Conservation (phyloP, 1,140 invertebrate species). For the Gerris buenoi region DNA sequence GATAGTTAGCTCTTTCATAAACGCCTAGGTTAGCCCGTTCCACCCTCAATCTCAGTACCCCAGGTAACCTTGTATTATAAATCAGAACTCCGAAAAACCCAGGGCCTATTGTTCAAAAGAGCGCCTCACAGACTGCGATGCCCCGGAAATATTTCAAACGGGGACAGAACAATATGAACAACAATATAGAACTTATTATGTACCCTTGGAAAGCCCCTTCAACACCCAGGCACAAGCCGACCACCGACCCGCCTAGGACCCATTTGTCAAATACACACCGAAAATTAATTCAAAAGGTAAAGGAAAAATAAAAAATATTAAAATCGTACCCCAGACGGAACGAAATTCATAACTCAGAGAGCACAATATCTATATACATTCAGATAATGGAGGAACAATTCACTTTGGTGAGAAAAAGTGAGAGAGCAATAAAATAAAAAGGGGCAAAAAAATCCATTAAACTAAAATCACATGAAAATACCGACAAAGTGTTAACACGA, state of each 20-base stretch:
- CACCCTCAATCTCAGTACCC: not conserved
- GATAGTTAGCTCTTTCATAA: not conserved
- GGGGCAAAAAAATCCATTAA: not conserved
- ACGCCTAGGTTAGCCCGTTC: not conserved
- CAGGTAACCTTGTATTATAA: not conserved
- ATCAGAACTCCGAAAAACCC: not conserved
- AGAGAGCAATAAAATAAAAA: not conserved
- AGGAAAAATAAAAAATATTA: not conserved
- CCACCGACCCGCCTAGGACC: not conserved
- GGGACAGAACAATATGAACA: not conserved
- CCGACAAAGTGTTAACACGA: not conserved
- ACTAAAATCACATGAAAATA: not conserved
- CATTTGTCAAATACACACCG: not conserved
- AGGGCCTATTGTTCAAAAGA: not conserved
- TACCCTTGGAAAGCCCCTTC: not conserved
- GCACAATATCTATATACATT: not conserved
- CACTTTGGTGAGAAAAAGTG: not conserved
- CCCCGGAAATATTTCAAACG: not conserved
- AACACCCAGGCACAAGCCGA: not conserved
- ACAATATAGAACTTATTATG: not conserved
- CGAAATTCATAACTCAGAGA: not conserved
- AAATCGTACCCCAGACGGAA: not conserved
- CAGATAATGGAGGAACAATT: no score
- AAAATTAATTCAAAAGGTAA: not conserved
- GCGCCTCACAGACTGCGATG: not conserved